Evolutionary conservation across 23 tunicate genomes (phyloP).

Genomic region (Styela clava): DNA sequence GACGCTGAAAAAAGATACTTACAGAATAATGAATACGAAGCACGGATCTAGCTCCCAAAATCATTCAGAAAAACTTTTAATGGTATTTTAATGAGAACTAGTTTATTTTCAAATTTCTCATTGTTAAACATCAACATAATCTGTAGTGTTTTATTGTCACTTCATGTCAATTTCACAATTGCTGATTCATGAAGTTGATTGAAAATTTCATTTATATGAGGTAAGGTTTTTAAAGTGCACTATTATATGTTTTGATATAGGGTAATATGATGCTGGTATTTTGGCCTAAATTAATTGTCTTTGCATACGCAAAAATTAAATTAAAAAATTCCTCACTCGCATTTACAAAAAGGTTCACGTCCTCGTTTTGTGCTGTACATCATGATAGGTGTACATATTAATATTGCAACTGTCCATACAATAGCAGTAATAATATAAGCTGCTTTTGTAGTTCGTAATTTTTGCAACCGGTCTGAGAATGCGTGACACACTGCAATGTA

Average conservation of each 20-base stretch:
- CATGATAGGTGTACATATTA: slow-evolving; percentile 68
- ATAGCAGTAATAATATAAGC: slow-evolving; percentile 43
- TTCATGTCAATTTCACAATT: too few relatives aligned
- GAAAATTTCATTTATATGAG: too few relatives aligned
- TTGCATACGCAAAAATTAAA: background rate
- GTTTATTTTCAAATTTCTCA: too few relatives aligned
- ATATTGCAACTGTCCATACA: slow-evolving; percentile 38
- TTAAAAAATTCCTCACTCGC: slow-evolving; percentile 38
- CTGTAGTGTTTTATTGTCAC: background rate
- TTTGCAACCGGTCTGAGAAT: slow-evolving; percentile 40
- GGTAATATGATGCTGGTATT: too few relatives aligned
- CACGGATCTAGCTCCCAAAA: too few relatives aligned
- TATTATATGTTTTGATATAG: background rate
- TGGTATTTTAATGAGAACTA: too few relatives aligned
- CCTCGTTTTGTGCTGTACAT: slow-evolving; percentile 54
- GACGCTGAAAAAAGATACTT: too few relatives aligned
- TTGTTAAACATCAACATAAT: background rate
- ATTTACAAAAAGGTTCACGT: slow-evolving; percentile 46
- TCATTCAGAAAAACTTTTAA: too few relatives aligned
- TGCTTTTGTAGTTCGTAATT: slow-evolving; percentile 31
- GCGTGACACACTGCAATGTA: slow-evolving; percentile 91
- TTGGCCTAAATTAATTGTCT: too few relatives aligned
- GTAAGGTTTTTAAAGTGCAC: background rate
- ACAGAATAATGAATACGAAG: too few relatives aligned
- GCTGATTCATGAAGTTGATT: too few relatives aligned